Base-by-base conservation (phyloP, 64 coral and sea anemone species). In the Hydrozoanthus tunicans region DNA sequence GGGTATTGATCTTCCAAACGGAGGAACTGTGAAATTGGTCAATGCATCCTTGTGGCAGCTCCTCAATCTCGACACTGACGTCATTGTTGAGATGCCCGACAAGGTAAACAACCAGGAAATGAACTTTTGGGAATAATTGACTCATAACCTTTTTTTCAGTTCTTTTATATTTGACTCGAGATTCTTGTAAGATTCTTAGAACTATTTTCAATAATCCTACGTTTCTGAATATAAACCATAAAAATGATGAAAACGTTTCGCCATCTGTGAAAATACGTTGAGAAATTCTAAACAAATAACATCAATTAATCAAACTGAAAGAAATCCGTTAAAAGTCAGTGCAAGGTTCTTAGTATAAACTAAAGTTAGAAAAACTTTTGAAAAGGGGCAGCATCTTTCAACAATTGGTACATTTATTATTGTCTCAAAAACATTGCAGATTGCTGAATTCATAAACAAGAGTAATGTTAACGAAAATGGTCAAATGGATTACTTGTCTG, bases 21-120 rank as follows among this genome's bases (percentile, higher is more conserved):
- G 90, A 62, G 90, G 79, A 9, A 83, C 90, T 1, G 59, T 15
- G 9, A 55, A 9, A 7, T 55, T 92, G 79, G 80, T 61, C 58
- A 53, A 75, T 3, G 90, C 90, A 84, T 6, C 1, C 2, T 4
- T 23, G 23, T 92, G 90, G 90, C 54, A 92, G 4, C 90, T 92
- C 32, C 68, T 92, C 11, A 92, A 92, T 82, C 90, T 92, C 51
- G 59, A 92, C 90, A 83, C 79, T 59, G 90, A 92, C 67, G 79
- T 92, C 80, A 92, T 92, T 53, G 67, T 75, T 73, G 90, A 83
- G 68, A 92, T 92, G 80, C 90, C 90, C 10, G 79, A 83, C 64
- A 92, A 75, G 79, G 79, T 61, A 81, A 57, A 12, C 2, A 43
- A 8, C 5, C 15, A 56, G 76, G 57, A 26, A 17, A 20, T 20